Conservation (phyloP, 2,797 vertebrate species). For the Sciurus vulgaris region DNA sequence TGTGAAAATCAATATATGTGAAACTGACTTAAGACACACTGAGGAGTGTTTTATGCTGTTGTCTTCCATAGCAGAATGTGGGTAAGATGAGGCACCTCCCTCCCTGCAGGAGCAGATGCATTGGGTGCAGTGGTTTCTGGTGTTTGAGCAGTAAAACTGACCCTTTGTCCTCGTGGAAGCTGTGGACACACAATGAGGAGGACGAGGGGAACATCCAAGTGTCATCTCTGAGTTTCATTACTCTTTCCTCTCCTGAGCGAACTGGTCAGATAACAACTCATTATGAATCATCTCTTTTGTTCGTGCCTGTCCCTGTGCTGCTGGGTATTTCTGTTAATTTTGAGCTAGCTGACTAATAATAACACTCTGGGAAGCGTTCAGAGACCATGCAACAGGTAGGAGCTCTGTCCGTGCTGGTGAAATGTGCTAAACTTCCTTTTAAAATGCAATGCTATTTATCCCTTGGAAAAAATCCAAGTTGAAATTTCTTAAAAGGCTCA, state of each 20-base stretch:
- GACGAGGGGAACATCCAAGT: not conserved
- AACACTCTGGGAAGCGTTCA: not conserved
- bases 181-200: not conserved
- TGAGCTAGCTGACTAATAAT: not conserved
- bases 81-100: not conserved
- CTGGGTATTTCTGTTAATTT: not conserved
- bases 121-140: not conserved
- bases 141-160: not conserved
- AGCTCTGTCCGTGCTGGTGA: not conserved
- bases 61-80: not conserved
- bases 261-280: not conserved
- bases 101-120: not conserved
- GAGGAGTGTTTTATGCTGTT: not conserved
- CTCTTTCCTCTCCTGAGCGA: not conserved
- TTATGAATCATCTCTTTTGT: not conserved
- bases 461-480: not conserved
- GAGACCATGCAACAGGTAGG: not conserved
- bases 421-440: conserved; percentile 22
- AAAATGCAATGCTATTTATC: not conserved
- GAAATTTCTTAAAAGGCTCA: conserved; percentile 21
- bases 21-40: not conserved
- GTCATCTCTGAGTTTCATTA: not conserved
- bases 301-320: not conserved
- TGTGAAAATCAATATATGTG: not conserved
- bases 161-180: not conserved